Evolutionary conservation across 2,888 invertebrate genomes (phyloP).

Genomic region (Cheilosia variabilis): DNA sequence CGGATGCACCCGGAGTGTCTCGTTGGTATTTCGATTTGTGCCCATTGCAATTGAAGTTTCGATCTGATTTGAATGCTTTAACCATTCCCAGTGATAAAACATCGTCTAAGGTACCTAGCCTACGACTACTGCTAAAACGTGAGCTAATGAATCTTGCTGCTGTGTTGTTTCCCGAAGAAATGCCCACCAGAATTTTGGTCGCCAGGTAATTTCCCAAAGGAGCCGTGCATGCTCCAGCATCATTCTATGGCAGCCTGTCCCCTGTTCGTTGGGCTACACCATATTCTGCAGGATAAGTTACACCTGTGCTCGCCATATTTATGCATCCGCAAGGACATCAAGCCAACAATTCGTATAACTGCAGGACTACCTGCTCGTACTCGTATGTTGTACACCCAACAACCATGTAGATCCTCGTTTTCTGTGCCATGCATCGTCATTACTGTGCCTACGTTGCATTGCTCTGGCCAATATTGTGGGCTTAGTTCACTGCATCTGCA

Average conservation of each 20-base stretch:
- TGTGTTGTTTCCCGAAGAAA: too few relatives aligned
- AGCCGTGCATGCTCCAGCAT: conserved; percentile 24
- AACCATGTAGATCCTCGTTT: conserved; percentile 10
- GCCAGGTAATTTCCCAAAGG: conserved; percentile 54
- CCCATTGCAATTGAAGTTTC: too few relatives aligned
- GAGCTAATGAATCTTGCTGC: too few relatives aligned
- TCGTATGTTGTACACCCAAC: conserved; percentile 1
- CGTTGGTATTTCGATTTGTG: too few relatives aligned
- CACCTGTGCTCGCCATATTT: conserved; percentile 66
- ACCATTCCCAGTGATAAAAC: too few relatives aligned
- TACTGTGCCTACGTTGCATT: not conserved
- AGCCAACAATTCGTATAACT: conserved; percentile 46
- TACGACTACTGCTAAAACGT: too few relatives aligned
- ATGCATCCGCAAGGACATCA: conserved; percentile 57
- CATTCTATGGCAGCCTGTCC: conserved; percentile 39
- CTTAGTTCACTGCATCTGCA: conserved; percentile 7
- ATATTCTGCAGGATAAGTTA: conserved; percentile 61
- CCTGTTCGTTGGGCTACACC: conserved; percentile 35
- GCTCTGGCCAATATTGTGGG: not conserved
- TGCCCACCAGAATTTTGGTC: conserved; percentile 10
- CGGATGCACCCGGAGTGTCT: too few relatives aligned
- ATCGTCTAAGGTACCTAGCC: too few relatives aligned
- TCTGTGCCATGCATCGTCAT: conserved; percentile 14
- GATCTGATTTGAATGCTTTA: too few relatives aligned
- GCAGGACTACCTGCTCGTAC: not conserved